Base-by-base conservation (phyloP, 2,113 vertebrate species). In the Xiphophorus maculatus region DNA sequence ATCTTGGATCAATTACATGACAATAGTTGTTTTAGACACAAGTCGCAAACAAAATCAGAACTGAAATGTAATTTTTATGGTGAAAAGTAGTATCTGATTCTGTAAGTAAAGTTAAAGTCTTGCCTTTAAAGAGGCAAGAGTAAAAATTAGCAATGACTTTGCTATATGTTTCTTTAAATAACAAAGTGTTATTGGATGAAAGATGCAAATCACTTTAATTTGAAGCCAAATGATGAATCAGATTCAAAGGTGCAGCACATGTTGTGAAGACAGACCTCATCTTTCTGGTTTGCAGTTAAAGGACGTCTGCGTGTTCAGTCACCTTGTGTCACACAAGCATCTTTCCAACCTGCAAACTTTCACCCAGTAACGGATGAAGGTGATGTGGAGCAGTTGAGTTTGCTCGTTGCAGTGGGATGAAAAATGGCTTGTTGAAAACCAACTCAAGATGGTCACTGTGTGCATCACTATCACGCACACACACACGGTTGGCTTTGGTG, bases 401-500 rank as follows among this genome's bases (percentile, higher is more conserved):
- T 30, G 61, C 61, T 60, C 51, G 29, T 81, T 68, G 32, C 29
- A 58, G 8, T 0, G 25, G 37, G 33, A 80, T 70, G 66, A 87
- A 79, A 79, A 67, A 85, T 67, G 65, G 25, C 48, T 37, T 33
- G 60, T 73, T 77, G 0, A 65, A 48, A 73, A 44, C 51, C 71
- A 71, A 60, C 29, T 60, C 69, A 44, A 79, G 58, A 68, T 54
- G 66, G 69, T 75, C 19, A 35, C 5, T 32, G 81, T 58, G 71
- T 69, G 73, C 19, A 29, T 75, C 67, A 78, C 72, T 28, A 72
- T 33, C 74, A 70, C 67, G 15, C 73, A 62, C 76, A 63, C 58
- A 71, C 76, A 76, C 83, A 66, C 27, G 2, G 19, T 61, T 81
- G 79, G 73, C 81, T 58, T 69, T 80, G 81, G 74, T 77, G 80